Percentiles rank a stretch among this genome's conserved stretches.
Conservation (phyloP, 2,888 invertebrate genomes). For the Scaptomyza polygonia region DNA sequence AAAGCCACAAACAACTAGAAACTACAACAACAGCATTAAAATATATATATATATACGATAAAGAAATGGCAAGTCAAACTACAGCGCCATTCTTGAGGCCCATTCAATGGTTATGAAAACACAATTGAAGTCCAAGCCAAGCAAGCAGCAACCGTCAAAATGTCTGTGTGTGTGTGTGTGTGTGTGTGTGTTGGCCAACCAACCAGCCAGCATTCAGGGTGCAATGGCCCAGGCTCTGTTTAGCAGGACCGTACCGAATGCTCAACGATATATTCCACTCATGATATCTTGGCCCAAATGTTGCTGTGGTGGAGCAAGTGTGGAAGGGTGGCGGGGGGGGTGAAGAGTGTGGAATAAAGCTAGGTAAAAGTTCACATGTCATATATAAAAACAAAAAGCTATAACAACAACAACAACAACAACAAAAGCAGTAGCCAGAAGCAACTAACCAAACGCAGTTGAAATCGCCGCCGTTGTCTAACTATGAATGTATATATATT, state of each 20-base stretch:
- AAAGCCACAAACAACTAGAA: slow-evolving; percentile 54
- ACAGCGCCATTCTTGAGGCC: slow-evolving; percentile 60
- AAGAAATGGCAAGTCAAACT: slow-evolving; percentile 5
- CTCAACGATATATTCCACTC: slow-evolving; percentile 11
- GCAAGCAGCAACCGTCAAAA: slow-evolving; percentile 13
- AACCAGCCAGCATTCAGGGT: slow-evolving; percentile 13
- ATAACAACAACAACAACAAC: slow-evolving; percentile 10
- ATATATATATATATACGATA: neutral
- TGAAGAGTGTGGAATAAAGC: slow-evolving; percentile 3
- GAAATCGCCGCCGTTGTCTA: slow-evolving; percentile 23
- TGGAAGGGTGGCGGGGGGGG: neutral
- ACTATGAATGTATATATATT: slow-evolving; percentile 11
- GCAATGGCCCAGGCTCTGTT: slow-evolving; percentile 25
- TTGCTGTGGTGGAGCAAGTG: slow-evolving; percentile 34
- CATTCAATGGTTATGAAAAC: slow-evolving; percentile 72
- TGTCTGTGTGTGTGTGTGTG: slow-evolving; percentile 7
- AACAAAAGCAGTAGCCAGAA: slow-evolving; percentile 34
- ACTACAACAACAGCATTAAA: slow-evolving; percentile 15
- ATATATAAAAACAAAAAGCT: slow-evolving; percentile 12
- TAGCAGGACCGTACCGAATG: slow-evolving; percentile 16
- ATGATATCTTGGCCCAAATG: slow-evolving; percentile 45
- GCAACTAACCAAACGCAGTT: slow-evolving; percentile 27
- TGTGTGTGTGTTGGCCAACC: neutral
- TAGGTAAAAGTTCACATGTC: slow-evolving; percentile 65
- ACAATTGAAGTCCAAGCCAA: slow-evolving; percentile 40